phyloP scores from a whole-genome alignment of 2,113 vertebrate species.

The Leucopsar rothschildi region DNA sequence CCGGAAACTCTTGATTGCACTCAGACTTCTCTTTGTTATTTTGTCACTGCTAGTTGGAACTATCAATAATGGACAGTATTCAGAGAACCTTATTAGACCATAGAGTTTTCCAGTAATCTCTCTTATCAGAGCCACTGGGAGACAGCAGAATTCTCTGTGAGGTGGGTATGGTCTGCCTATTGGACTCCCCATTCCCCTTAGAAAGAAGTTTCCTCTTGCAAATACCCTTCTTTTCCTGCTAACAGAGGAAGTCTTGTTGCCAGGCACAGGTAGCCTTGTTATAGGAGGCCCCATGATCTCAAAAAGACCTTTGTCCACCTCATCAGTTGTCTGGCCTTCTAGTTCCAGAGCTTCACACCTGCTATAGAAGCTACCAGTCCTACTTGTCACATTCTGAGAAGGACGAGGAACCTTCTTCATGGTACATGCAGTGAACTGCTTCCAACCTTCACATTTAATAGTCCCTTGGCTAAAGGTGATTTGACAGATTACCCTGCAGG shows the following conservation, averaged over 20 bases:
- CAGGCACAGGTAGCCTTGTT: rapidly evolving
- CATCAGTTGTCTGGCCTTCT: neutral
- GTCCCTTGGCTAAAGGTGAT: neutral
- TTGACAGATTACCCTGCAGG: neutral
- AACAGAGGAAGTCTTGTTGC: neutral
- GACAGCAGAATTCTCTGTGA: neutral
- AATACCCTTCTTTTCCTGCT: neutral
- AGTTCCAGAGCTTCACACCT: neutral
- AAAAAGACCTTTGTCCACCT: neutral
- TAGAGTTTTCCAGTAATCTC: neutral
- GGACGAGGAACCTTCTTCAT: neutral
- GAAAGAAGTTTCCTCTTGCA: neutral
- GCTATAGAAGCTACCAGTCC: neutral
- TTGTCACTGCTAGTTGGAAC: neutral
- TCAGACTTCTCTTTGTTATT: neutral
- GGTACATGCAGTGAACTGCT: neutral
- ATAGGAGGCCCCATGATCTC: neutral
- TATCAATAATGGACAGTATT: neutral
- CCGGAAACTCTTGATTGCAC: neutral
- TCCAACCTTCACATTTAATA: neutral
- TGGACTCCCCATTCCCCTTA: neutral
- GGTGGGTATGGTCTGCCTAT: no score
- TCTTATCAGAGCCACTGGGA: neutral
- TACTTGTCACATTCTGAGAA: neutral
- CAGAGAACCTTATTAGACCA: neutral